Evolutionary conservation across 2,113 vertebrate genomes (phyloP).

Genomic region (Acrocephalus kingi): DNA sequence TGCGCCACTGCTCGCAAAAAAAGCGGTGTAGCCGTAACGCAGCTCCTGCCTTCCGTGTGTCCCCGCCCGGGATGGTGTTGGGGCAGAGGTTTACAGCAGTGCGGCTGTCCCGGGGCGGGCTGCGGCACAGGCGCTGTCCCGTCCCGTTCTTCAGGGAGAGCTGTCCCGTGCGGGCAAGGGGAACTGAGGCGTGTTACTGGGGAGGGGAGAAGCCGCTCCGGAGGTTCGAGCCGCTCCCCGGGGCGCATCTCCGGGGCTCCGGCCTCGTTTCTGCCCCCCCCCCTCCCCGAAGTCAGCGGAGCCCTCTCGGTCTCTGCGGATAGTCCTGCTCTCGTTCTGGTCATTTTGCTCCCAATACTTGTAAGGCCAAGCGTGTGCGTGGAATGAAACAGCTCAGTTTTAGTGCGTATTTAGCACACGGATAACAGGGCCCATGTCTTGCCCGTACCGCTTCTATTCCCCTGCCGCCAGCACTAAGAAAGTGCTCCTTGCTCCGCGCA

Average conservation of each 20-base stretch:
- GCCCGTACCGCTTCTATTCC: fast-evolving
- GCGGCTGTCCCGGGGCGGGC: neutral
- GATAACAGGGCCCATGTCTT: fast-evolving
- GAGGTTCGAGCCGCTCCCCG: neutral
- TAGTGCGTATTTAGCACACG: fast-evolving
- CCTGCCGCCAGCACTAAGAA: neutral
- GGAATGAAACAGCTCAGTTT: neutral
- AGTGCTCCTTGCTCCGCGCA: fast-evolving
- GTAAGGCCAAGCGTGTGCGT: neutral
- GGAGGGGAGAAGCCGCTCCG: neutral
- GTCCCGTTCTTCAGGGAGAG: neutral
- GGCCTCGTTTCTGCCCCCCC: neutral
- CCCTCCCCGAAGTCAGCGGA: neutral
- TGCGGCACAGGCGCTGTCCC: neutral
- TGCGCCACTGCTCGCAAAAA: neutral
- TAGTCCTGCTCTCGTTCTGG: neutral
- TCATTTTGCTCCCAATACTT: fast-evolving
- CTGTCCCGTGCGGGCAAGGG: neutral
- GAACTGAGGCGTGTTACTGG: fast-evolving
- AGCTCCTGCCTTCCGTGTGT: neutral
- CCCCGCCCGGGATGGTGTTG: fast-evolving
- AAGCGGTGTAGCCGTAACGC: neutral
- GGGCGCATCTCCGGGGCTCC: neutral
- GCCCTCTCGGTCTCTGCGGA: neutral
- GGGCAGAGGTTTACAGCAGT: neutral